Evolutionary conservation across 2,888 invertebrate genomes (phyloP), one percentile per base, ranked within the genome.

Genomic region (Rhingia rostrata): DNA sequence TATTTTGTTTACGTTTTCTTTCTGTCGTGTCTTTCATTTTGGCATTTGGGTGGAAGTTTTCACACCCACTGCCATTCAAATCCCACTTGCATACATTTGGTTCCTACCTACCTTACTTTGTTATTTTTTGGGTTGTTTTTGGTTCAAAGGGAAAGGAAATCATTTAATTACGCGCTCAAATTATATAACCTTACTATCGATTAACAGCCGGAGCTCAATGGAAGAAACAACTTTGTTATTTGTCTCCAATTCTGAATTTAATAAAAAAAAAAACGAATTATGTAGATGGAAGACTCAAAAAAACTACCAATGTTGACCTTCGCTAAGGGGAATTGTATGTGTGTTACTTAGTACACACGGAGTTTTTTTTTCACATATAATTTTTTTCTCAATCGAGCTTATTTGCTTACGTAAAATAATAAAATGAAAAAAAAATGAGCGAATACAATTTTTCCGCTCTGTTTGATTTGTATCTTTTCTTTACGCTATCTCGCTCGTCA

Each of bases 271-370:
- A 43, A 60, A 60, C 32, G 9, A 51, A 49, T 41, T 41, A 10
- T 41, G 7, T 41, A 10, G 41, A 22, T 22, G 22, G 22, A 22
- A 22, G 22, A 22, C 22, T 41, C 0, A 45, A 47, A 54, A 49
- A 33, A 56, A 47, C 61, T 14, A 63, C 9, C 39, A 51, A 51
- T 58, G 53, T 58, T 79, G 79, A 79, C 79, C 79, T 79, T 73
- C 66, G 61, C 33, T 30, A 58, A 70, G 58, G 58, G 35, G 51
- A 64, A 45, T 60, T 41, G 58, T 63, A 47, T 35, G 32, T 47
- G 45, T 58, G 43, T 63, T 47, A 69, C 56, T 77, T 58, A 39
- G n/a, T 43, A 56, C 49, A 22, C 22, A 22, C 22, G 22, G 22
- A 22, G 22, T 22, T 58, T 47, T 64, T 60, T 33, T 56, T 58